Evolutionary conservation across 2,797 vertebrate genomes (phyloP).

Genomic region (Crossoptilon crossoptilon): DNA sequence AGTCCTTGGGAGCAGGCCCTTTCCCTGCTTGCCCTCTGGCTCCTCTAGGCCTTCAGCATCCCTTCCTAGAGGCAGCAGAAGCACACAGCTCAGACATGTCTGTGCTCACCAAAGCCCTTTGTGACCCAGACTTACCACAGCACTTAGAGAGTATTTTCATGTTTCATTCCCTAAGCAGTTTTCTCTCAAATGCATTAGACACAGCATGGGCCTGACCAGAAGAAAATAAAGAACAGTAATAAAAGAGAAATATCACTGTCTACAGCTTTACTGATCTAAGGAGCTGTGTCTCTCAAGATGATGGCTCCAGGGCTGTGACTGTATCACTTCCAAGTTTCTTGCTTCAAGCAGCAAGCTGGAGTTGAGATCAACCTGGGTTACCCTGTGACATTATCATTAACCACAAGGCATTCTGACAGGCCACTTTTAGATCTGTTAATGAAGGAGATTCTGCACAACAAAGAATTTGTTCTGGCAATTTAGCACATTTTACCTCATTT

Average conservation of each 20-base stretch:
- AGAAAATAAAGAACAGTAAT: background rate
- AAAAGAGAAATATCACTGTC: background rate
- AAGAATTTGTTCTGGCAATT: background rate
- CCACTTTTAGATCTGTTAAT: background rate
- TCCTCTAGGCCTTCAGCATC: background rate
- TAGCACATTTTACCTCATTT: background rate
- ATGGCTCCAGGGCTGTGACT: background rate
- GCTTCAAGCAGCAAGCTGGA: background rate
- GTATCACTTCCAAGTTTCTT: background rate
- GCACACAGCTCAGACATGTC: fast-evolving
- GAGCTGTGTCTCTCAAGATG: fast-evolving
- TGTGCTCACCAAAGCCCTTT: background rate
- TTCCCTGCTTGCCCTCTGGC: fast-evolving
- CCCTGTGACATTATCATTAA: background rate
- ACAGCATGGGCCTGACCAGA: background rate
- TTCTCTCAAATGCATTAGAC: background rate
- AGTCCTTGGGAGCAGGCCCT: background rate
- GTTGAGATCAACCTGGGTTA: background rate
- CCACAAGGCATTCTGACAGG: background rate
- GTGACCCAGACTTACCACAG: fast-evolving
- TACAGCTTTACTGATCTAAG: background rate
- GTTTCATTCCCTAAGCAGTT: background rate
- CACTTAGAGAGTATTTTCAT: background rate
- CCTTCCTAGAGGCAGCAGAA: fast-evolving
- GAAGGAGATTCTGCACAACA: background rate